These are phyloP conservation scores for Sclerurus mexicanus DNA, from an alignment of 2,113 vertebrate genomes.

Conservation along the genomic window DNA sequence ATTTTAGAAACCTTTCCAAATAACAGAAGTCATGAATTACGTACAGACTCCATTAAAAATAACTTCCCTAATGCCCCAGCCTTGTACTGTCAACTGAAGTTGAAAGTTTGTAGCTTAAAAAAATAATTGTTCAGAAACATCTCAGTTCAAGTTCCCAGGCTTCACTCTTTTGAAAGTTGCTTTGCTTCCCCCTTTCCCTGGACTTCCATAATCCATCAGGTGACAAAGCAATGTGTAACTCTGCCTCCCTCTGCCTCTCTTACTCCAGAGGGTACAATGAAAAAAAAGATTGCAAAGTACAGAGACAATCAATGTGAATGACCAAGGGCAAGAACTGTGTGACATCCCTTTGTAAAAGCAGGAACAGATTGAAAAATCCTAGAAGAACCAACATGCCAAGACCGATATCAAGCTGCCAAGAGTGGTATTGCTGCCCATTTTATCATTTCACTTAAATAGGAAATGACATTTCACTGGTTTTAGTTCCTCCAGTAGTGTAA, in stretches of 20 bases:
- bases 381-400: background rate
- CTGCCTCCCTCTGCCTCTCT: background rate
- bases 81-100: background rate
- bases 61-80: background rate
- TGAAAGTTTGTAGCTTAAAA: background rate
- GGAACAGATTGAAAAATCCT: background rate
- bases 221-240: background rate
- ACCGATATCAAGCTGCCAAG: background rate
- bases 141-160: background rate
- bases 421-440: background rate
- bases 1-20: background rate
- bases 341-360: background rate
- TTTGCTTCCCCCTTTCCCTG: background rate
- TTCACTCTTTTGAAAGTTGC: background rate
- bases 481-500: background rate
- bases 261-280: background rate
- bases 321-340: background rate
- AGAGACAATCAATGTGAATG: background rate
- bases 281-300: background rate
- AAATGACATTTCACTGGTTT: background rate
- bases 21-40: background rate
- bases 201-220: background rate
- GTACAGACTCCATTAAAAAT: background rate
- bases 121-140: background rate
- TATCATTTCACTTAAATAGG: background rate